Evolutionary conservation across 2,797 vertebrate species (phyloP).

Genomic region (Sebastiscus tertius): DNA sequence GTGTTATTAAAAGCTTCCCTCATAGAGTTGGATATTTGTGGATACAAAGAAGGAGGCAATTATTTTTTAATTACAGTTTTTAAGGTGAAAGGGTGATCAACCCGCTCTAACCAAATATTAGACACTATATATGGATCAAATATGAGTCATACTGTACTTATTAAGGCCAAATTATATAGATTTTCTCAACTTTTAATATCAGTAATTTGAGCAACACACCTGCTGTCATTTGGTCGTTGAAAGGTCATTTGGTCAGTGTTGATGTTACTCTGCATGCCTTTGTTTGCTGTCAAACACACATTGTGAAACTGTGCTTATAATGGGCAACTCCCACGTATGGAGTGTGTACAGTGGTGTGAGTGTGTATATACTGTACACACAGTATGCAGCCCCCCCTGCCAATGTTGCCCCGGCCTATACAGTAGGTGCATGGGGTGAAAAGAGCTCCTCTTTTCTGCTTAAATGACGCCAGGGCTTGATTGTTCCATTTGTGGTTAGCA

Average conservation of each 20-base stretch:
- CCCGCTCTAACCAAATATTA: conserved; percentile 17
- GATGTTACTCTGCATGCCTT: conserved; percentile 32
- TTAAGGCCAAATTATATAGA: background rate
- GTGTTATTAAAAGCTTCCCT: conserved; percentile 24
- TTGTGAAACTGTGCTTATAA: conserved; percentile 45
- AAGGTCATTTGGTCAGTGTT: conserved; percentile 57
- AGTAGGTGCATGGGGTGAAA: background rate
- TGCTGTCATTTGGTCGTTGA: conserved; percentile 25
- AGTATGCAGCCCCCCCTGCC: background rate
- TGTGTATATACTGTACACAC: conserved; percentile 67
- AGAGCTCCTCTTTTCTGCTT: background rate
- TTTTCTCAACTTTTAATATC: background rate
- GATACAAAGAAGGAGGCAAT: conserved; percentile 34
- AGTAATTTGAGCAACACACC: background rate
- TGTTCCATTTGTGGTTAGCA: background rate
- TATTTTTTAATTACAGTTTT: conserved; percentile 53
- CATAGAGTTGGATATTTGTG: conserved; percentile 11
- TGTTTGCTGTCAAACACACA: conserved; percentile 72
- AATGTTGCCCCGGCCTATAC: background rate
- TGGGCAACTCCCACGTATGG: conserved; percentile 21
- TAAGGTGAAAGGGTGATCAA: conserved; percentile 41
- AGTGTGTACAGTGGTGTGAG: conserved; percentile 30
- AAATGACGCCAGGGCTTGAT: conserved; percentile 5
- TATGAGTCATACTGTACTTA: background rate
- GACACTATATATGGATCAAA: background rate